Percentiles rank a stretch among this genome's conserved stretches.
Evolutionary conservation across 1,140 invertebrate genomes (phyloP).

Genomic region (Paramacrobiotus metropolitanus): DNA sequence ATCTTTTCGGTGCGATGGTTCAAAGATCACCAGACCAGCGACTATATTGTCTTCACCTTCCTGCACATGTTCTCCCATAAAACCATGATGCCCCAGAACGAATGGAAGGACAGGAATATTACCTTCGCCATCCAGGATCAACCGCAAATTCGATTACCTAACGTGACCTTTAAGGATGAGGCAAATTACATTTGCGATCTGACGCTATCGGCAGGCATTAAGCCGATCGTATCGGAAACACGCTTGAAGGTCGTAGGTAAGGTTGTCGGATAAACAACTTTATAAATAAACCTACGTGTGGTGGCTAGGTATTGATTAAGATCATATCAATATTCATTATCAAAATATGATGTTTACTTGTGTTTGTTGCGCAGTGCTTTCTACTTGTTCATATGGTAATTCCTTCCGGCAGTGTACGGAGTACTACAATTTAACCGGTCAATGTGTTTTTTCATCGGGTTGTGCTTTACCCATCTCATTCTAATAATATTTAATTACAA

Average conservation of each 20-base stretch:
- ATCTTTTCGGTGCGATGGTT: neutral
- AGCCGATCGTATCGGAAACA: neutral
- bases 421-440: too few species aligned
- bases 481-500: too few species aligned
- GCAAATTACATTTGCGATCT: conserved; percentile 1
- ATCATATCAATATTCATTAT: too few species aligned
- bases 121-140: conserved; percentile 1
- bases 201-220: neutral
- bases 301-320: too few species aligned
- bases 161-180: neutral
- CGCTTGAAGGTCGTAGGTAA: neutral
- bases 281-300: too few species aligned
- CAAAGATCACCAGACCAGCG: neutral
- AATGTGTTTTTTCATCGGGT: too few species aligned
- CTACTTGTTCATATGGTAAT: too few species aligned
- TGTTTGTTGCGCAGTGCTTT: too few species aligned
- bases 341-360: too few species aligned
- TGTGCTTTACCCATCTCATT: too few species aligned
- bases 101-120: neutral
- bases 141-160: neutral
- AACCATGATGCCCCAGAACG: neutral
- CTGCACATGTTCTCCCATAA: neutral
- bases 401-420: too few species aligned
- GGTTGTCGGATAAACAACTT: too few species aligned
- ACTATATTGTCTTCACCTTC: neutral